These are phyloP conservation scores for Perdita meconis DNA, from an alignment of 2,888 invertebrate species.

Conservation along the genomic window DNA sequence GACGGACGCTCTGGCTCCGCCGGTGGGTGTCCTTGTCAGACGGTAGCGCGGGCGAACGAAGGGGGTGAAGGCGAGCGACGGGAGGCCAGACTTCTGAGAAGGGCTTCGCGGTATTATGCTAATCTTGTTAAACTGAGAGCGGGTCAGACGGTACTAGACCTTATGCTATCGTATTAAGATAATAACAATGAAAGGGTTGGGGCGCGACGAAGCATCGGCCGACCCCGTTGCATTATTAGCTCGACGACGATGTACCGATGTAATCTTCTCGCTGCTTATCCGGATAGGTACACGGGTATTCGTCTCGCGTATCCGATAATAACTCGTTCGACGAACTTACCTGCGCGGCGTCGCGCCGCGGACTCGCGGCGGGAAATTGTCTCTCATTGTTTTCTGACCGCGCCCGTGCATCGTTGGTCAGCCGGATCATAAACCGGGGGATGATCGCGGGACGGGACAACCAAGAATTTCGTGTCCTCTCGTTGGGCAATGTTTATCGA, in stretches of 20 bases:
- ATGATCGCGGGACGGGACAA: neutral
- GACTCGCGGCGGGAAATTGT: constrained; percentile 43
- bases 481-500: constrained; percentile 1
- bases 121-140: constrained; percentile 81
- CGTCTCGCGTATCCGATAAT: constrained; percentile 56
- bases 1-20: constrained; percentile 39
- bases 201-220: constrained; percentile 59
- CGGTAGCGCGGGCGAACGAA: constrained; percentile 25
- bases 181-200: constrained; percentile 77
- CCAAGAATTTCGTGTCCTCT: neutral
- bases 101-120: constrained; percentile 82
- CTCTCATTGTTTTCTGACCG: neutral
- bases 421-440: neutral
- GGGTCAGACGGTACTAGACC: constrained; percentile 80
- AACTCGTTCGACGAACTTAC: constrained; percentile 57
- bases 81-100: constrained; percentile 74
- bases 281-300: constrained; percentile 57
- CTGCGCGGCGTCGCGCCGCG: constrained; percentile 20
- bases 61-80: constrained; percentile 38
- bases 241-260: constrained; percentile 57
- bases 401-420: neutral
- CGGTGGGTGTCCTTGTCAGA: constrained; percentile 45
- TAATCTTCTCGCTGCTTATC: constrained; percentile 68
- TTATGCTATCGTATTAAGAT: constrained; percentile 79
- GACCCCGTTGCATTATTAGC: constrained; percentile 68